Evolutionary conservation across 2,113 vertebrate species (phyloP), one percentile per base, ranked within the genome.

Genomic region (Maccullochella peelii): DNA sequence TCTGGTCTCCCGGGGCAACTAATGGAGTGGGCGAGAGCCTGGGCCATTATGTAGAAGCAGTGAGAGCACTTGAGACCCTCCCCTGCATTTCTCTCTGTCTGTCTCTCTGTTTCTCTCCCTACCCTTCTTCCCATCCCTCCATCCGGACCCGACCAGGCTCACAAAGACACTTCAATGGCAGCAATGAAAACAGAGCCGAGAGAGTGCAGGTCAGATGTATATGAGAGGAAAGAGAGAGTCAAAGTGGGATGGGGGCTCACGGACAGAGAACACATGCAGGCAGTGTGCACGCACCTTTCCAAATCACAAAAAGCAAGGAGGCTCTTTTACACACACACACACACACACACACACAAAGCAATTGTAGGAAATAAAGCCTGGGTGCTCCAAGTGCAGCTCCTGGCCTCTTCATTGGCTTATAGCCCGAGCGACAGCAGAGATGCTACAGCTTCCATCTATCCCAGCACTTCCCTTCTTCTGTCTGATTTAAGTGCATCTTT

Each of bases 1-100:
- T 96, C 96, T 95, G 94, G 96, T 99, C 96, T 97, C 97, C 97
- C 97, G 80, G 97, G 97, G 98, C 97, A 99, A 99, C 98, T 99
- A 99, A 99, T 99, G 97, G 97, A 98, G 96, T 94, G 95, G 96
- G 95, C 92, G 95, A 97, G 97, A 98, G 97, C 96, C 92, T 73
- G 93, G 77, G 95, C 97, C 97, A 99, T 99, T 99, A 99, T 97
- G 96, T 95, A 94, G 93, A 93, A 95, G 95, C 94, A 88, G 93
- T 95, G 96, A 97, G 97, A 96, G 96, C 97, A 97, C 98, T 99
- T 96, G 96, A 99, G 96, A 91, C 88, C 89, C 88, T 86, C 88
- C 90, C 89, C 85, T 84, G 74, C 77, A 85, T 87, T 80, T 90
- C 89, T 72, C 83, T 52, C 40, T 14, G 10, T 47, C 38, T 27